These are phyloP conservation scores for Myotis myotis DNA, from an alignment of 2,797 vertebrate genomes.

Conservation along the genomic window DNA sequence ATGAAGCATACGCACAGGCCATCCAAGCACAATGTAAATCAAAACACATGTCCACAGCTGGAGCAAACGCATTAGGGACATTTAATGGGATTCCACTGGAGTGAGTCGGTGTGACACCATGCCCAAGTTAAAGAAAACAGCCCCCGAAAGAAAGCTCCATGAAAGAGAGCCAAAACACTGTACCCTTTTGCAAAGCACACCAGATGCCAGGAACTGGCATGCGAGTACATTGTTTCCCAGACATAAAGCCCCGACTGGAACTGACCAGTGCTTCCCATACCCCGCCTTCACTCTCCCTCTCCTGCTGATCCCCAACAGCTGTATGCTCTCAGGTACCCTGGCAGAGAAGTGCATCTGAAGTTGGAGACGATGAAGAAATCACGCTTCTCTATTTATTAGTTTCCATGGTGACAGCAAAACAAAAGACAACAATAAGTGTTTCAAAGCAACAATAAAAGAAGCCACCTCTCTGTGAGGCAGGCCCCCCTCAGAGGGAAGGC, in stretches of 20 bases:
- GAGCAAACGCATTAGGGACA: slow-evolving; percentile 52
- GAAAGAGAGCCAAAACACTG: neutral
- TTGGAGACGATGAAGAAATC: slow-evolving; percentile 40
- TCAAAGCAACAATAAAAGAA: slow-evolving; percentile 39
- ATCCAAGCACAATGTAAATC: slow-evolving; percentile 51
- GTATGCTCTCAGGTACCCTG: neutral
- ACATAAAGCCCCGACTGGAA: neutral
- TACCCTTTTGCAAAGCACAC: neutral
- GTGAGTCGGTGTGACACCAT: slow-evolving; percentile 41
- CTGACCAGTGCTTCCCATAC: neutral
- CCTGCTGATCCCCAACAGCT: neutral
- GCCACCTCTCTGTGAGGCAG: neutral
- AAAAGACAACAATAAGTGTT: slow-evolving; percentile 37
- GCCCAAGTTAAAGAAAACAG: slow-evolving; percentile 60
- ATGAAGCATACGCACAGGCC: slow-evolving; percentile 29
- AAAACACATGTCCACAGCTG: slow-evolving; percentile 63
- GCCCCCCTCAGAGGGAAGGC: neutral
- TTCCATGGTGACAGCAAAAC: slow-evolving; percentile 67
- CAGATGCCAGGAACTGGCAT: neutral
- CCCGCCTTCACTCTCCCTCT: no score
- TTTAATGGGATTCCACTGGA: slow-evolving; percentile 47
- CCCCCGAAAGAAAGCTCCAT: neutral
- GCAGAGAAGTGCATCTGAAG: neutral
- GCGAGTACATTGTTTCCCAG: neutral
- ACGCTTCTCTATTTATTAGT: slow-evolving; percentile 58